These are phyloP conservation scores for Chrosomus eos DNA, from an alignment of 2,797 vertebrate genomes.

Conservation along the genomic window DNA sequence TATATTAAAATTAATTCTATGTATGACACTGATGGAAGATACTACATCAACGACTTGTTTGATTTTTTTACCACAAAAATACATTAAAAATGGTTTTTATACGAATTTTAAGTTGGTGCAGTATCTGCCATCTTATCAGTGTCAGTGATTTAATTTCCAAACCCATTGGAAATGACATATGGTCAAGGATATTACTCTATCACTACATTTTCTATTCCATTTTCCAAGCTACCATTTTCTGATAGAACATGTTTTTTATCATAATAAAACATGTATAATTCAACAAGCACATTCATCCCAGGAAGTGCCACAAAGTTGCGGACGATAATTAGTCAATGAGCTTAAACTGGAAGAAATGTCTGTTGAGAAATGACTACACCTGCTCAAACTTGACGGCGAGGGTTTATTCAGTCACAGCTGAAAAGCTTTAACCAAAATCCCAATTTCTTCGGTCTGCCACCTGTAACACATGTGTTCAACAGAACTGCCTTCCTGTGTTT, in stretches of 20 bases:
- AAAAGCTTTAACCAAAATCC: slow-evolving; percentile 53
- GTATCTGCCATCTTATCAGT: neutral
- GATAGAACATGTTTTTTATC: slow-evolving; percentile 43
- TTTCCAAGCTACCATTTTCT: neutral
- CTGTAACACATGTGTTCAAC: slow-evolving; percentile 52
- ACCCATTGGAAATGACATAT: neutral
- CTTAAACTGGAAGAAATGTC: slow-evolving; percentile 7
- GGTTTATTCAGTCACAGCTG: slow-evolving; percentile 60
- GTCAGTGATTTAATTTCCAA: neutral
- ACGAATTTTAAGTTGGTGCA: neutral
- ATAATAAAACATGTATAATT: slow-evolving; percentile 28
- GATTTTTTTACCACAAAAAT: neutral
- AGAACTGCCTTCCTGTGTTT: slow-evolving; percentile 51
- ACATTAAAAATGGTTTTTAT: neutral
- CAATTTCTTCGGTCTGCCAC: slow-evolving; percentile 47
- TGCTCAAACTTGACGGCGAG: slow-evolving; percentile 19
- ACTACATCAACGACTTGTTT: neutral
- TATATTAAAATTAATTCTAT: too few relatives aligned
- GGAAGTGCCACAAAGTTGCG: neutral
- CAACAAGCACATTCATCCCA: slow-evolving; percentile 12
- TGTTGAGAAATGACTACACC: slow-evolving; percentile 35
- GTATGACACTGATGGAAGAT: too few relatives aligned
- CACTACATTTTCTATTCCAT: neutral
- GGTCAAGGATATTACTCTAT: neutral
- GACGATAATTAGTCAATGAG: slow-evolving; percentile 10